Evolutionary conservation across 2,888 invertebrate species (phyloP).

Genomic region (Archips crataeganus): DNA sequence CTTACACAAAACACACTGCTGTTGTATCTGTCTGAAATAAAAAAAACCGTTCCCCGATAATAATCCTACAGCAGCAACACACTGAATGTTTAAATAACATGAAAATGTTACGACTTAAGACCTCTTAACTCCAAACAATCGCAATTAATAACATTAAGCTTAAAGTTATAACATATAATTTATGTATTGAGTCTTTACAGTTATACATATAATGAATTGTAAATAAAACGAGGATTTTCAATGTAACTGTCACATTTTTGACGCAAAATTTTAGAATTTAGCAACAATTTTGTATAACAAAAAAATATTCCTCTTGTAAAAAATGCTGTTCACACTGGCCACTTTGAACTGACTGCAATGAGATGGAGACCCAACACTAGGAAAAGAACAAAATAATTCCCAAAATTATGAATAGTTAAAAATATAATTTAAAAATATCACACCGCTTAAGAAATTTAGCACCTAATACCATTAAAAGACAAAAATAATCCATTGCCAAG

Average conservation of each 20-base stretch:
- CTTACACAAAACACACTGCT: conserved; percentile 1
- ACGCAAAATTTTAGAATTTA: no score
- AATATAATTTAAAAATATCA: conserved; percentile 34
- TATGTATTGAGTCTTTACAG: no score
- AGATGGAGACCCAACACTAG: background rate
- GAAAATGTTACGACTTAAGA: background rate
- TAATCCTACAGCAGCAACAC: background rate
- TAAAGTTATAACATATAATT: conserved; percentile 1
- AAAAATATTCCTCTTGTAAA: no score
- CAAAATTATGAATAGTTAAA: background rate
- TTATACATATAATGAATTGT: no score
- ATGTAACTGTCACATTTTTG: no score
- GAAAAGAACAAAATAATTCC: background rate
- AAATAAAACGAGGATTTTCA: no score
- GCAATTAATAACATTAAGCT: background rate
- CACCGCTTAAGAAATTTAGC: conserved; percentile 46
- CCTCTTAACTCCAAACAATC: background rate
- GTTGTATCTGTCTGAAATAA: background rate
- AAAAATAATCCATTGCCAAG: background rate
- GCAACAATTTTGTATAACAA: no score
- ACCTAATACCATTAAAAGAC: conserved; percentile 43
- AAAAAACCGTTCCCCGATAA: background rate
- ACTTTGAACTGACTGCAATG: no score
- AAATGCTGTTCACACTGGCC: no score
- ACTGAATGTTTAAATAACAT: background rate